Percentiles rank a stretch among this genome's conserved stretches.
Evolutionary conservation across 2,113 vertebrate genomes (phyloP).

Genomic region (Atlantisia rogersi): DNA sequence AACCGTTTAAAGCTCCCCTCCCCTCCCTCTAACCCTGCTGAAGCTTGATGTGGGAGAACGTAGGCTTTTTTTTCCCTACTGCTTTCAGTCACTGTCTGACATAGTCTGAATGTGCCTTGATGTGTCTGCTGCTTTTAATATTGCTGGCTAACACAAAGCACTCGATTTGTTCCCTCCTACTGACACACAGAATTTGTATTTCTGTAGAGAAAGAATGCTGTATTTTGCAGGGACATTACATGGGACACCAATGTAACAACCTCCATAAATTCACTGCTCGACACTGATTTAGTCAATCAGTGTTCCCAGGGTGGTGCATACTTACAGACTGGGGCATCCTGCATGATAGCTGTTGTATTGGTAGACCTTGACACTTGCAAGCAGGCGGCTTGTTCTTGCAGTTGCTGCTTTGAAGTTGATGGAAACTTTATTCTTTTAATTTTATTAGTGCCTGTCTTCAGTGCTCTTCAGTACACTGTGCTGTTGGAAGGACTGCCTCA

Average conservation of each 20-base stretch:
- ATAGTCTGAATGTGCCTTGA: conserved; percentile 41
- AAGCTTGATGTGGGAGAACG: conserved; percentile 58
- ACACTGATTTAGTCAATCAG: neutral
- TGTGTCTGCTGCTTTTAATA: conserved; percentile 56
- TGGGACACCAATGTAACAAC: neutral
- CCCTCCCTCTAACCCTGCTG: conserved; percentile 28
- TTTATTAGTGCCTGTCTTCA: neutral
- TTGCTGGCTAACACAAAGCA: conserved; percentile 28
- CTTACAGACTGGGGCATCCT: neutral
- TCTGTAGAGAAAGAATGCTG: neutral
- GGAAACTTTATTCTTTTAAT: neutral
- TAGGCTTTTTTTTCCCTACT: conserved; percentile 48
- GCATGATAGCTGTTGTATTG: neutral
- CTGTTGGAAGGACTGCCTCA: neutral
- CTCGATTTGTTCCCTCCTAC: neutral
- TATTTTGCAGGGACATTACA: neutral
- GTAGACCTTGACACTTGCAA: neutral
- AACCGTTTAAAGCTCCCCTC: conserved; percentile 35
- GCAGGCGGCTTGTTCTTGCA: neutral
- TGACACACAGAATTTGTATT: conserved; percentile 14
- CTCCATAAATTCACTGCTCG: neutral
- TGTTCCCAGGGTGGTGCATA: neutral
- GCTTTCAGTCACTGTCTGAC: conserved; percentile 63
- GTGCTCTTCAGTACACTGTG: neutral
- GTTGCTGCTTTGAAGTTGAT: conserved; percentile 2